phyloP scores from a whole-genome alignment of 2,888 invertebrate genomes.

The Eupithecia centaureata region DNA sequence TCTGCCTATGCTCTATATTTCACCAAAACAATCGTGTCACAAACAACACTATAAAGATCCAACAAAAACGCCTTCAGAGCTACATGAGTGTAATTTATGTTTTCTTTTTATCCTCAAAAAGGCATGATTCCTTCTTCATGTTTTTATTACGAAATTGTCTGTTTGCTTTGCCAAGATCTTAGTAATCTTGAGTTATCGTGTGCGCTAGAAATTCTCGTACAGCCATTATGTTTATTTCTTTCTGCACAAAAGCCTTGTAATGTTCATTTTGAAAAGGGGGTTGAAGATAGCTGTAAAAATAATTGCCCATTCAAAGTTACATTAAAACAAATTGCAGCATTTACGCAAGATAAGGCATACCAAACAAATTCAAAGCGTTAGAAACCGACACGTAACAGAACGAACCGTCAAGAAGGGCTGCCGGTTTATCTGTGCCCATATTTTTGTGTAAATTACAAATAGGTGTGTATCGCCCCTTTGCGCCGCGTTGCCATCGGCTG shows the following conservation, averaged over 20 bases:
- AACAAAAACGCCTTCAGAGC: slow-evolving; percentile 38
- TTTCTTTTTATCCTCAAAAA: slow-evolving; percentile 31
- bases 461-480: slow-evolving; percentile 64
- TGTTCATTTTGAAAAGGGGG: slow-evolving; percentile 7
- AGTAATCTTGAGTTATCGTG: slow-evolving; percentile 23
- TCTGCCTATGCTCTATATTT: slow-evolving; percentile 53
- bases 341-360: slow-evolving; percentile 38
- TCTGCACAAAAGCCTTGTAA: neutral
- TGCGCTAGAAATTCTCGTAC: slow-evolving; percentile 1
- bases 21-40: slow-evolving; percentile 57
- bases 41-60: slow-evolving; percentile 62
- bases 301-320: slow-evolving; percentile 31
- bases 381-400: slow-evolving; percentile 56
- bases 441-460: slow-evolving; percentile 84
- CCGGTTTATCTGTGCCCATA: slow-evolving; percentile 75
- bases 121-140: slow-evolving; percentile 31
- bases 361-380: slow-evolving; percentile 58
- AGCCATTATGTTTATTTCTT: neutral
- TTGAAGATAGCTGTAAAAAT: slow-evolving; percentile 10
- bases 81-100: slow-evolving; percentile 36
- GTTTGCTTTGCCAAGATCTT: slow-evolving; percentile 31
- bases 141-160: slow-evolving; percentile 30
- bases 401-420: slow-evolving; percentile 67
- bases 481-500: slow-evolving; percentile 65
- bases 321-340: slow-evolving; percentile 29